Percentiles rank a stretch among this genome's conserved stretches.
phyloP scores from a whole-genome alignment of 2,113 vertebrate genomes.

The Carassius carassius region DNA sequence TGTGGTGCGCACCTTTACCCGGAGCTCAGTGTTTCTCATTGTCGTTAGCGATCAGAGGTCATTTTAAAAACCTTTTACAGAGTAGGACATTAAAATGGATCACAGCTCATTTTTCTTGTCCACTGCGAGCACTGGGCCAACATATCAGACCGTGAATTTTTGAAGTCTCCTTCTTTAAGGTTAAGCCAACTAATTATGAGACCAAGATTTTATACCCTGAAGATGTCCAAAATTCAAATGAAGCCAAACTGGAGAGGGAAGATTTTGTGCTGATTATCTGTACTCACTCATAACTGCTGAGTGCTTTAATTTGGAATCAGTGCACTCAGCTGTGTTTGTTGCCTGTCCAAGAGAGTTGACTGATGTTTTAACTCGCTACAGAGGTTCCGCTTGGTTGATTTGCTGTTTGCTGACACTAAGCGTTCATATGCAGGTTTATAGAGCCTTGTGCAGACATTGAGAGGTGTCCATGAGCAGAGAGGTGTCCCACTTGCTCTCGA shows the following conservation, averaged over 20 bases:
- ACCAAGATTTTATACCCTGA: background rate
- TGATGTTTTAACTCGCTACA: slow-evolving; percentile 45
- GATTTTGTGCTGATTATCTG: background rate
- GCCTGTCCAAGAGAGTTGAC: slow-evolving; percentile 38
- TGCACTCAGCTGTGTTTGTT: slow-evolving; percentile 20
- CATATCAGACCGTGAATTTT: slow-evolving; percentile 45
- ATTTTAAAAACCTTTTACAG: slow-evolving; percentile 52
- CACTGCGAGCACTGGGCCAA: slow-evolving; percentile 30
- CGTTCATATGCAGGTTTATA: slow-evolving; percentile 19
- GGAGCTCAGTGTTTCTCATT: slow-evolving; percentile 49
- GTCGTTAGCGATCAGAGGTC: slow-evolving; percentile 53
- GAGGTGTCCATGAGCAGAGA: slow-evolving; percentile 39
- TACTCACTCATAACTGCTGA: background rate
- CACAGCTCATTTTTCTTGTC: slow-evolving; percentile 55
- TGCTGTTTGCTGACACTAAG: slow-evolving; percentile 53
- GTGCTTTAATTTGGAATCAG: slow-evolving; percentile 10
- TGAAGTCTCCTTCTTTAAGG: slow-evolving; percentile 41
- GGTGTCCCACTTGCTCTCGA: background rate
- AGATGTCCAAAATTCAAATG: slow-evolving; percentile 13
- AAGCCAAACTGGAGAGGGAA: background rate
- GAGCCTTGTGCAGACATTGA: slow-evolving; percentile 39
- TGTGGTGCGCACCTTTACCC: slow-evolving; percentile 64
- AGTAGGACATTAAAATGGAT: slow-evolving; percentile 61
- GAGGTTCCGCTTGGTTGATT: slow-evolving; percentile 50
- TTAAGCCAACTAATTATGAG: slow-evolving; percentile 44